Percentiles rank a stretch among this genome's conserved stretches.
Conservation (phyloP, 2,888 invertebrate species). For the Cryptus armator region DNA sequence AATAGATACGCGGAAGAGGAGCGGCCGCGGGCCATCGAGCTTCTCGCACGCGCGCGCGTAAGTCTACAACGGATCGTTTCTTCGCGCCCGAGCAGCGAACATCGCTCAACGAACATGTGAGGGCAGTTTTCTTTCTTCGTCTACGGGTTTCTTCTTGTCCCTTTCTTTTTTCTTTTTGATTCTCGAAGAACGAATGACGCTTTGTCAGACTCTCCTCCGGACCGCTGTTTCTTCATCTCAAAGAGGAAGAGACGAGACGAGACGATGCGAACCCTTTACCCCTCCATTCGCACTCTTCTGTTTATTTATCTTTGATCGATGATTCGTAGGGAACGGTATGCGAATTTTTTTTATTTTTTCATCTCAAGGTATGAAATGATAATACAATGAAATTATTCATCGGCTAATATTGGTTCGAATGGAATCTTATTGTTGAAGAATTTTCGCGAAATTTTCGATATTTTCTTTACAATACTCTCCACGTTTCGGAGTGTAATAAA, state of each 20-base stretch:
- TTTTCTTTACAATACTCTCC: too few species aligned
- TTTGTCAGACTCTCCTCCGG: background rate
- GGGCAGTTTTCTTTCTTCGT: background rate
- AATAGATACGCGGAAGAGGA: conserved; percentile 75
- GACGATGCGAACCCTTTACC: background rate
- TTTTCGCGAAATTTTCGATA: too few species aligned
- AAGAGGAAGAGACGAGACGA: background rate
- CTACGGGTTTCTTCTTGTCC: too few species aligned
- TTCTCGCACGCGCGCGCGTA: conserved; percentile 29
- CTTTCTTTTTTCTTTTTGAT: background rate
- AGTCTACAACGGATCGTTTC: conserved; percentile 39
- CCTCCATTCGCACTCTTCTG: background rate
- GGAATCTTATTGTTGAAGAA: background rate
- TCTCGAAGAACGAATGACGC: background rate
- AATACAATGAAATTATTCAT: conserved; percentile 1
- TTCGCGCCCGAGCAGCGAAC: conserved; percentile 14
- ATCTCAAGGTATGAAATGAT: background rate
- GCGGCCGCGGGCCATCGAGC: conserved; percentile 55
- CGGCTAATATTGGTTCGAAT: background rate
- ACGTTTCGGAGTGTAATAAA: background rate
- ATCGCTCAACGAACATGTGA: background rate
- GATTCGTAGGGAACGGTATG: conserved; percentile 4
- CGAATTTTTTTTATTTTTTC: background rate
- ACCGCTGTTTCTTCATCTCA: background rate
- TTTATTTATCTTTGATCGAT: background rate